Evolutionary conservation across 2,113 vertebrate species (phyloP), one percentile per base, ranked within the genome.

Genomic region (Baryphthengus martii): DNA sequence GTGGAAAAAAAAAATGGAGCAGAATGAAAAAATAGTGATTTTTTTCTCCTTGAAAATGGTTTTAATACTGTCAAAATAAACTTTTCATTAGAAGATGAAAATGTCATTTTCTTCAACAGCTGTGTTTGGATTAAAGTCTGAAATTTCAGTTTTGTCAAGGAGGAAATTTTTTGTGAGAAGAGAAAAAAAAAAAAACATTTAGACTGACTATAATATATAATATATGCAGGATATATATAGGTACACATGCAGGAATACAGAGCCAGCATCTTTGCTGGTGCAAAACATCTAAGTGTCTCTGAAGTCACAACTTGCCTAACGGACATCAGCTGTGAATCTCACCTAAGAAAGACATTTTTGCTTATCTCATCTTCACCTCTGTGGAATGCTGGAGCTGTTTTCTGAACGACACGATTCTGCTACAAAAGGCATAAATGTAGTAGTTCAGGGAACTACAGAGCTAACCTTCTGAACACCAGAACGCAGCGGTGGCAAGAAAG

Each of bases 191-290:
- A 42, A 63, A 63, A 65, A 19, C 42, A 79, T 80, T 77, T 84
- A 3, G 5, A 81, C 79, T 90, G 93, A 89, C 86, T 95, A n/a
- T 89, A 89, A 92, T 93, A 91, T 93, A 91, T 95, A 89, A 94
- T 90, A 94, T 96, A 97, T 93, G 91, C 93, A 93, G 86, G 83
- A 95, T 97, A 97, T 95, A 96, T 95, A 93, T 96, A 96, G 89
- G 83, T 90, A 90, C 86, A 95, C 94, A 96, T 96, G 96, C 96
- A 97, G 91, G 83, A 97, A 87, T 89, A 97, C 83, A 93, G 93
- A 92, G 79, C 93, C 90, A 95, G 90, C 88, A 95, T 74, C 85
- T 89, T 80, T 4, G 28, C 72, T 90, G 83, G 82, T 93, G 39
- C 91, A 88, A 83, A 91, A 88, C 47, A 67, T 93, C 59, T 45